Conservation (phyloP, 2,113 vertebrate species). For the Kryptolebias marmoratus region DNA sequence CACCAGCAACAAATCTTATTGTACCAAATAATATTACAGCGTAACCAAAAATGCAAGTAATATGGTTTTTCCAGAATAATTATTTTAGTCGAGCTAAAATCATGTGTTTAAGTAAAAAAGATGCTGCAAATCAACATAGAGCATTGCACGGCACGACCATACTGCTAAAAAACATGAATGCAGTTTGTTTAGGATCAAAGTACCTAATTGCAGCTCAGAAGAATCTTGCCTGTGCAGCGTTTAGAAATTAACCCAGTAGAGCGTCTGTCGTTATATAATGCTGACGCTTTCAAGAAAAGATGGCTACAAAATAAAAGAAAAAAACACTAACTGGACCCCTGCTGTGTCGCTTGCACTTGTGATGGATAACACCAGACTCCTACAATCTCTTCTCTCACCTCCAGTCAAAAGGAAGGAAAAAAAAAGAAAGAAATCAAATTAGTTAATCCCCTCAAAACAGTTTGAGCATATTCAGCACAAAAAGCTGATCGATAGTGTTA, state of each 20-base stretch:
- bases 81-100: background rate
- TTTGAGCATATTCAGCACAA: conserved; percentile 69
- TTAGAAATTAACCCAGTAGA: conserved; percentile 46
- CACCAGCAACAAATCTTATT: no score
- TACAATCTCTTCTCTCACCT: conserved; percentile 66
- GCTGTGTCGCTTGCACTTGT: conserved; percentile 40
- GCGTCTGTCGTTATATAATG: conserved; percentile 53
- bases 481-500: conserved; percentile 64
- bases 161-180: background rate
- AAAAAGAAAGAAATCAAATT: conserved; percentile 58
- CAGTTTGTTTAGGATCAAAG: conserved; percentile 30
- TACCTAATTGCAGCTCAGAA: conserved; percentile 12
- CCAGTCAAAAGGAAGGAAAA: conserved; percentile 29
- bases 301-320: background rate
- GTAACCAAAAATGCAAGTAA: background rate
- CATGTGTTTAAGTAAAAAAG: background rate
- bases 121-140: background rate
- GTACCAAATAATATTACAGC: no score
- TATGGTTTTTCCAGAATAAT: background rate
- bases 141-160: background rate
- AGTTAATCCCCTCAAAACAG: conserved; percentile 51
- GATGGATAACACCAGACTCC: conserved; percentile 61
- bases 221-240: conserved; percentile 24
- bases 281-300: conserved; percentile 56
- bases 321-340: conserved; percentile 53